Percentiles rank a stretch among this genome's conserved stretches.
These are phyloP conservation scores for Drosophila ogumai DNA, from an alignment of 1,140 invertebrate species.

Conservation along the genomic window DNA sequence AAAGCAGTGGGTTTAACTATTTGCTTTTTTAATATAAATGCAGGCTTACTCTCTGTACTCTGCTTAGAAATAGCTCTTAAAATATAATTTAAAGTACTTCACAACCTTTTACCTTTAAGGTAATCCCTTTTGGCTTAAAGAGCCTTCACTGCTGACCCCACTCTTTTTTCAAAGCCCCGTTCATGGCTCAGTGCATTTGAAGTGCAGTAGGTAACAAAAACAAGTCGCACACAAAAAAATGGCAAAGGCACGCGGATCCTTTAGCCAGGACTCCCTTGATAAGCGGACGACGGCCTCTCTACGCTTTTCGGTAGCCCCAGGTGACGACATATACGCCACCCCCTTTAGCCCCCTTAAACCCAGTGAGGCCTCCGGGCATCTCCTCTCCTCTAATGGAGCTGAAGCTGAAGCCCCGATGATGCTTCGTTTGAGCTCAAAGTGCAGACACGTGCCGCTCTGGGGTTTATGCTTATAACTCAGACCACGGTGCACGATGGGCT, in stretches of 20 bases:
- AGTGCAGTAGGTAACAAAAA: slow-evolving; percentile 73
- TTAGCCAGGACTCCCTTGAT: slow-evolving; percentile 31
- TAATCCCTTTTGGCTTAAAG: slow-evolving; percentile 12
- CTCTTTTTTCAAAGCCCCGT: slow-evolving; percentile 35
- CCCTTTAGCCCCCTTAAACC: neutral
- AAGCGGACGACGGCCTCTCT: slow-evolving; percentile 2
- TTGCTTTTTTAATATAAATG: neutral
- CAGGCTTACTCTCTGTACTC: no score
- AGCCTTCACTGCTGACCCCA: neutral
- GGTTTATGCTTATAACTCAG: slow-evolving; percentile 8
- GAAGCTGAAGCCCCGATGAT: slow-evolving; percentile 24
- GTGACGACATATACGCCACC: slow-evolving; percentile 34
- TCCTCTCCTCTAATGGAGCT: slow-evolving; percentile 49
- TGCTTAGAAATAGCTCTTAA: neutral
- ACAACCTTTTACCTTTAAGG: slow-evolving; percentile 10
- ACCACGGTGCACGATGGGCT: slow-evolving; percentile 23
- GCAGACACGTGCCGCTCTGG: slow-evolving; percentile 72
- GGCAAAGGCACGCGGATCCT: slow-evolving; percentile 22
- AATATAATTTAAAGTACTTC: neutral
- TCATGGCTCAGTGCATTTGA: slow-evolving; percentile 71
- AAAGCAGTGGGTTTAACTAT: neutral
- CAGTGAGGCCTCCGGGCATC: neutral
- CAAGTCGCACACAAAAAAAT: slow-evolving; percentile 21
- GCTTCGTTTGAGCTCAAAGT: slow-evolving; percentile 75
- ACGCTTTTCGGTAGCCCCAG: slow-evolving; percentile 45